A percentile compares a stretch with the other conserved stretches of the same genome.
Conservation (phyloP, 1,140 invertebrate genomes). For the Caenorhabditis inopinata region DNA sequence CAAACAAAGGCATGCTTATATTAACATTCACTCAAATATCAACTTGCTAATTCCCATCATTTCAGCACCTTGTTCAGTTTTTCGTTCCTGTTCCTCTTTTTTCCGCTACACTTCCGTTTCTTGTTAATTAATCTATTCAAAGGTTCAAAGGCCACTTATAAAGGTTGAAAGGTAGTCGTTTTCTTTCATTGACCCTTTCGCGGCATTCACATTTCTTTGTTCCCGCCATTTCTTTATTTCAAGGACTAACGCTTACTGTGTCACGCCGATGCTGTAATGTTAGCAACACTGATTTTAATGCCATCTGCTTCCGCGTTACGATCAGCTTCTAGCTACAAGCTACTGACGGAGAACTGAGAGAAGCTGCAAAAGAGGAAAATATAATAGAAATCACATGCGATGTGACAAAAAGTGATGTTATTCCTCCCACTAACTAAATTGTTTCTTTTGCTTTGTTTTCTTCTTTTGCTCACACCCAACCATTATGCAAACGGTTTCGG, state of each 20-base stretch:
- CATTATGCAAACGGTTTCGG: background rate
- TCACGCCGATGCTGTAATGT: background rate
- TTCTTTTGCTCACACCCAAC: background rate
- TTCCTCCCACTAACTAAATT: background rate
- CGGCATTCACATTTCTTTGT: conserved; percentile 11
- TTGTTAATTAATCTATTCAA: background rate
- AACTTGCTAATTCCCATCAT: too few relatives aligned
- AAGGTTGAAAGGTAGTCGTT: background rate
- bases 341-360: background rate
- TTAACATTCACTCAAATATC: too few relatives aligned
- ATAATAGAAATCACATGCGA: background rate
- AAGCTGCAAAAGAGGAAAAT: background rate
- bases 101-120: background rate
- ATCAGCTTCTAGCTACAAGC: conserved; percentile 3
- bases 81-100: background rate
- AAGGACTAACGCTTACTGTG: background rate
- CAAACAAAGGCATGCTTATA: too few relatives aligned
- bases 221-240: conserved; percentile 1
- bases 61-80: too few relatives aligned
- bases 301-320: background rate
- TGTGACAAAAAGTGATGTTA: background rate
- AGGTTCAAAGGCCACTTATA: background rate
- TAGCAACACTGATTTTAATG: background rate
- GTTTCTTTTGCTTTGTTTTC: background rate
- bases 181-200: background rate